Percentiles rank a stretch among this genome's conserved stretches.
Conservation (phyloP, 2,797 vertebrate genomes). For the Hapalemur alaotrensis region DNA sequence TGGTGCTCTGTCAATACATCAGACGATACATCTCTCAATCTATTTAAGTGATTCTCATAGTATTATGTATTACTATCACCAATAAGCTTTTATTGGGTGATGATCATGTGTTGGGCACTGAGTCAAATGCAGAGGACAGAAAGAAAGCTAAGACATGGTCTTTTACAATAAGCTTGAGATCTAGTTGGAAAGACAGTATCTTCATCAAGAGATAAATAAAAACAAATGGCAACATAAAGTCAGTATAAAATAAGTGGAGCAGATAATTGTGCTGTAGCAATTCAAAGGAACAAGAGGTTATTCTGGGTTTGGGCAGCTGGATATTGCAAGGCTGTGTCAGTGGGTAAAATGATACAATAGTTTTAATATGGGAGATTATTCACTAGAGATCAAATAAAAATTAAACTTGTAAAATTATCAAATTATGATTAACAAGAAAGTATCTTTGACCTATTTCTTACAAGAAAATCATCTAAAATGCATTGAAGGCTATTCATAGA, state of each 20-base stretch:
- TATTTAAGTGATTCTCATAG: constrained; percentile 13
- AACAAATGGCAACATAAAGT: constrained; percentile 32
- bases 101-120: neutral
- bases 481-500: neutral
- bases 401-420: neutral
- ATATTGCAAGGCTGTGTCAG: neutral
- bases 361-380: neutral
- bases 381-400: neutral
- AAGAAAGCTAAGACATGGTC: neutral
- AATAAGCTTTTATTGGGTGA: constrained; percentile 10
- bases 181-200: neutral
- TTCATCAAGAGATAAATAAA: constrained; percentile 22
- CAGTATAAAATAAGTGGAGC: neutral
- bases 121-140: constrained; percentile 5
- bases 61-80: constrained; percentile 11
- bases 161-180: neutral
- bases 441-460: neutral
- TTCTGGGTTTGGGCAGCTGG: neutral
- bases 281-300: neutral
- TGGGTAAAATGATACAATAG: neutral
- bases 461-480: neutral
- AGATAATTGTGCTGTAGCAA: neutral
- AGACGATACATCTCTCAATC: neutral
- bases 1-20: neutral
- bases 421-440: neutral